Base-by-base conservation (phyloP, 2,888 invertebrate species). In the Selenia dentaria region DNA sequence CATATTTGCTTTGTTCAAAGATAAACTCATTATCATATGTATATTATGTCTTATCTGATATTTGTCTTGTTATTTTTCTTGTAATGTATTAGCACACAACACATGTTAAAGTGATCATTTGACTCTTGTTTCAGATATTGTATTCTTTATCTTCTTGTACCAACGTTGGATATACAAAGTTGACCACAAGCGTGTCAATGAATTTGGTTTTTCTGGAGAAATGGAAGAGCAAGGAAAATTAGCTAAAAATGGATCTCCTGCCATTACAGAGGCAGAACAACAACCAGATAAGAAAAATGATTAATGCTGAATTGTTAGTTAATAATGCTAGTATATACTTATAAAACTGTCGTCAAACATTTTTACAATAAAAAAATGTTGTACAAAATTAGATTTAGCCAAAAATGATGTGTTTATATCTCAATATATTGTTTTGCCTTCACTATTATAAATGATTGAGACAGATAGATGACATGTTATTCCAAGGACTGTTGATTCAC, bases 151-250 rank as follows among this genome's bases (percentile, higher is more conserved):
- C 79, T 99, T 98, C 92, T 92, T 99, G 57, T 99, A 99, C 82
- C 99, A 99, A 90, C 94, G 98, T 57, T 99, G 97, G 96, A 98
- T 99, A 62, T 99, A 99, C 91, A 97, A 98, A 67, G 98, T 97
- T 29, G 99, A 99, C 86, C 96, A 95, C 47, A 95, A 95, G 55
- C 93, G 99, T 57, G 94, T 98, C 40, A 99, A 99, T 83, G 99
- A 99, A 81, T 99, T 97, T 91, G 99, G 99, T n/a, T 98, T 96
- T 79, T 96, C 97, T 27, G 97, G 96, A 26, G 98, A 98, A 79
- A 97, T 97, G 95, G 94, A 95, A 58, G 91, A 93, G 31, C 92
- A 93, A 55, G 73, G 91, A 66, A 74, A 86, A 47, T 62, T 70
- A 56, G 56, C 62, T 9, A 79, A 77, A 27, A 82, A 74, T 69